Evolutionary conservation across 2,888 invertebrate species (phyloP).

Genomic region (Portevinia maculata): DNA sequence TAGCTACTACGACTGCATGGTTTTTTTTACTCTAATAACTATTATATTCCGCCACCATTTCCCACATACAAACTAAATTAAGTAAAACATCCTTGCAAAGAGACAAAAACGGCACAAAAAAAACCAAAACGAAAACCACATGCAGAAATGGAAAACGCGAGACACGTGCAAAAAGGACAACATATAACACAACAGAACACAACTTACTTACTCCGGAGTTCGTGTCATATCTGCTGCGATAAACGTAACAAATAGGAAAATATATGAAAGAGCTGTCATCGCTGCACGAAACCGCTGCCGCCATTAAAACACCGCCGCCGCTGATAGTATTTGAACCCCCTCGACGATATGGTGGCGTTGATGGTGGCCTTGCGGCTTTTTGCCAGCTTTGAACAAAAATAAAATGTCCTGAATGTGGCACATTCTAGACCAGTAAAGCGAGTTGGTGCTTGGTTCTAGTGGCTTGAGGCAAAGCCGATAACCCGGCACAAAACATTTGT

Average conservation of each 20-base stretch:
- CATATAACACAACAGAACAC: background rate
- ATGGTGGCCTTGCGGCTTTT: slow-evolving; percentile 32
- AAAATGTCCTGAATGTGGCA: slow-evolving; percentile 40
- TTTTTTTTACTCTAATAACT: slow-evolving; percentile 6
- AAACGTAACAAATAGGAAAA: slow-evolving; percentile 59
- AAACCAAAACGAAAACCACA: slow-evolving; percentile 13
- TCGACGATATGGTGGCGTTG: background rate
- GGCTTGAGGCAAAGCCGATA: slow-evolving; percentile 63
- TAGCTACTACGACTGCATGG: background rate
- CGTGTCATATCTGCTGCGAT: slow-evolving; percentile 50
- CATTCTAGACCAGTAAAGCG: slow-evolving; percentile 36
- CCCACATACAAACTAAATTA: slow-evolving; percentile 25
- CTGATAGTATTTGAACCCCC: slow-evolving; percentile 53
- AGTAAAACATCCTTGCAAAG: slow-evolving; percentile 16
- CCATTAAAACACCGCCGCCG: slow-evolving; percentile 47
- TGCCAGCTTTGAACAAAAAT: slow-evolving; percentile 51
- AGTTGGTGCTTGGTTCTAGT: slow-evolving; percentile 15
- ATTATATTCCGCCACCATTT: background rate
- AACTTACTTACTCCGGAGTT: slow-evolving; percentile 33
- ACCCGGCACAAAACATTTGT: slow-evolving; percentile 61
- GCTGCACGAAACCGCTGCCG: slow-evolving; percentile 59
- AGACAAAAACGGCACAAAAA: slow-evolving; percentile 2
- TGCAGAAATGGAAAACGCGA: background rate
- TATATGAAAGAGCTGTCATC: slow-evolving; percentile 67
- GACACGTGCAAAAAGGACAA: slow-evolving; percentile 4